phyloP scores from a whole-genome alignment of 2,888 invertebrate genomes.

The Lomographa bimaculata region DNA sequence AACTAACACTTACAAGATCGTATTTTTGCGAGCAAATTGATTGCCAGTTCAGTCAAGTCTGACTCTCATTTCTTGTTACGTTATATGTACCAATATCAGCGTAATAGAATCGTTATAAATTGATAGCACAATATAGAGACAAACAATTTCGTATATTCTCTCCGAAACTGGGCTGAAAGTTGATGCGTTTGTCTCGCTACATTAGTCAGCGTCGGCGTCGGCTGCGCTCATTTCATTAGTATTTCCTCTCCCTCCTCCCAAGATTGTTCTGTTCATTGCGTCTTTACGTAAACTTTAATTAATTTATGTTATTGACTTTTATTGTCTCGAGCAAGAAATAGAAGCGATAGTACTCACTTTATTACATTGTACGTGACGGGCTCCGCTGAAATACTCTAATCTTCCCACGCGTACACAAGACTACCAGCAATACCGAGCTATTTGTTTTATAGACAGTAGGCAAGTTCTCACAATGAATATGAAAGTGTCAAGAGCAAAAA shows the following conservation, averaged over 20 bases:
- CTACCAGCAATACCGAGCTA: conserved; percentile 10
- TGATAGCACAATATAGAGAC: conserved; percentile 24
- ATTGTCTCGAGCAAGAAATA: conserved; percentile 40
- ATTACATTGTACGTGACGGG: conserved; percentile 22
- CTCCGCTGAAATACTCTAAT: conserved; percentile 5
- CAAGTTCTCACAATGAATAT: conserved; percentile 30
- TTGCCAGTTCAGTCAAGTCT: conserved; percentile 7
- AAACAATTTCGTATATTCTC: conserved; percentile 31
- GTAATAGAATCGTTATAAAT: conserved; percentile 19
- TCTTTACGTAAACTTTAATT: conserved; percentile 66
- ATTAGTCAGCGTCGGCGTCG: conserved; percentile 54
- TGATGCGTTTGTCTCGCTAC: conserved; percentile 71
- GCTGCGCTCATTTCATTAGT: conserved; percentile 77
- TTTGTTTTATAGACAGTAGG: conserved; percentile 21
- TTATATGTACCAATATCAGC: conserved; percentile 14
- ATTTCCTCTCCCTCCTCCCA: conserved; percentile 48
- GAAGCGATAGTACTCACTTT: conserved; percentile 23
- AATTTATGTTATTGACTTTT: conserved; percentile 64
- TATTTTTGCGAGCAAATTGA: too few relatives aligned
- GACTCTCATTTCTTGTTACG: conserved; percentile 6
- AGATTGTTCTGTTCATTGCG: conserved; percentile 69
- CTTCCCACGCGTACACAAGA: background rate
- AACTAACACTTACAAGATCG: too few relatives aligned
- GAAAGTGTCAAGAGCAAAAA: conserved; percentile 25
- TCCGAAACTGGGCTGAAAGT: conserved; percentile 48